phyloP scores from a whole-genome alignment of 1,140 invertebrate species.

The Piezodorus guildinii region DNA sequence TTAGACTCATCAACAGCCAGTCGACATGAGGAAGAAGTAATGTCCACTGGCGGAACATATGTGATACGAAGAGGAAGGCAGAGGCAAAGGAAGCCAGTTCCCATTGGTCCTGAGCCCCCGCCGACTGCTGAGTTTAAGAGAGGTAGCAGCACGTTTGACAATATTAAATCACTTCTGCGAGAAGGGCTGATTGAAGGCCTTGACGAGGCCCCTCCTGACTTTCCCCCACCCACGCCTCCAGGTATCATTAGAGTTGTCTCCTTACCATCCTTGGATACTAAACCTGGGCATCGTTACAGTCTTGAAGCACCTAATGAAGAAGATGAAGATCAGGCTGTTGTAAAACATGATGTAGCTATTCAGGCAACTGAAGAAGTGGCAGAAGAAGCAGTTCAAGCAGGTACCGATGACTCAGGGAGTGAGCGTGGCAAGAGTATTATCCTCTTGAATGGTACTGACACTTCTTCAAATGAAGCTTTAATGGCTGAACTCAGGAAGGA shows the following conservation, averaged over 20 bases:
- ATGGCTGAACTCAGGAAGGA: conserved; percentile 22
- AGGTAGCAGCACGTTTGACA: conserved; percentile 65
- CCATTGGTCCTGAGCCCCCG: conserved; percentile 34
- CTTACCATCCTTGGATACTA: conserved; percentile 45
- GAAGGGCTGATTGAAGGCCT: conserved; percentile 48
- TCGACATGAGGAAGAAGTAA: conserved; percentile 36
- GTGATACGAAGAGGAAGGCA: conserved; percentile 53
- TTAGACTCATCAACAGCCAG: conserved; percentile 24
- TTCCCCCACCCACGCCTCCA: conserved; percentile 42
- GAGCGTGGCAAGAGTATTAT: conserved; percentile 13
- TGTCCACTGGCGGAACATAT: conserved; percentile 55
- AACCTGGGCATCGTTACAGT: conserved; percentile 30
- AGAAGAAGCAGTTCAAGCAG: conserved; percentile 3
- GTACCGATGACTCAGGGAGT: conserved; percentile 20
- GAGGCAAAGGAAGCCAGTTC: conserved; percentile 41
- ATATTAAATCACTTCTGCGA: conserved; percentile 59
- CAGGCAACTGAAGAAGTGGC: conserved; percentile 24
- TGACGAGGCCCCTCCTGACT: conserved; percentile 41
- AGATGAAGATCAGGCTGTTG: conserved; percentile 17
- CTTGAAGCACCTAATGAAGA: conserved; percentile 17
- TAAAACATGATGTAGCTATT: conserved; percentile 23
- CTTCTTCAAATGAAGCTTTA: conserved; percentile 25
- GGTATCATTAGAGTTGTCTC: conserved; percentile 53
- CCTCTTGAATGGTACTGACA: conserved; percentile 21
- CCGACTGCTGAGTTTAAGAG: conserved; percentile 48